Base-by-base conservation (phyloP, 2,113 vertebrate species). In the Thinocorus orbignyianus region DNA sequence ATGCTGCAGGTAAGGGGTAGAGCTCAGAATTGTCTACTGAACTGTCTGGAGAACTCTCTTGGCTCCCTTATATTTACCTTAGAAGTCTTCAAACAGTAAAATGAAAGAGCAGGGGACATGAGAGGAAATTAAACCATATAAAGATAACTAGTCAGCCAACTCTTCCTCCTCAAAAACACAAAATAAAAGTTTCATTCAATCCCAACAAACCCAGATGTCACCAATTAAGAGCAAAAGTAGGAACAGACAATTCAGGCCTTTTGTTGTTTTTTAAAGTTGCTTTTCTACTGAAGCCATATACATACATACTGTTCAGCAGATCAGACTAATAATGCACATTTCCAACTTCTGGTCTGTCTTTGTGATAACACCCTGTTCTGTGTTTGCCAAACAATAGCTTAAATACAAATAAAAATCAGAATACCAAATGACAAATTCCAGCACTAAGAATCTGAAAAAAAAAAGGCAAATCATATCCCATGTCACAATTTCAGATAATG, bases 131-230 rank as follows among this genome's bases (percentile, higher is more conserved):
- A 95, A 95, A 91, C 73, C 55, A 30, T 86, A 92, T 88, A 88
- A 95, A 93, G 95, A 92, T 91, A 96, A 88, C 73, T 69, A 92
- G 52, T 64, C 93, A 84, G 90, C 86, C 95, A 93, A 96, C 68
- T 94, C 90, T 93, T 95, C 91, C 91, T 93, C 79, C 84, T 96
- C 94, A 94, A 54, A 96, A 94, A 77, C 92, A 95, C 92, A 95
- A 96, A 97, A 95, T 94, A 94, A 97, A 97, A 97, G 87, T 97
- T 95, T 93, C 65, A 90, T 90, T 94, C 61, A 90, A 79, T 89
- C 92, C 76, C 69, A 80, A 25, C 54, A 86, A 91, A 66, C 62
- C 81, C 94, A 97, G 86, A 97, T 96, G 94, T 94, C 79, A 62
- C 42, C 81, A 96, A 94, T 96, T 97, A 97, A 90, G 81, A 89